Conservation (phyloP, 2,113 vertebrate species). For the Melanocharis versteri region DNA sequence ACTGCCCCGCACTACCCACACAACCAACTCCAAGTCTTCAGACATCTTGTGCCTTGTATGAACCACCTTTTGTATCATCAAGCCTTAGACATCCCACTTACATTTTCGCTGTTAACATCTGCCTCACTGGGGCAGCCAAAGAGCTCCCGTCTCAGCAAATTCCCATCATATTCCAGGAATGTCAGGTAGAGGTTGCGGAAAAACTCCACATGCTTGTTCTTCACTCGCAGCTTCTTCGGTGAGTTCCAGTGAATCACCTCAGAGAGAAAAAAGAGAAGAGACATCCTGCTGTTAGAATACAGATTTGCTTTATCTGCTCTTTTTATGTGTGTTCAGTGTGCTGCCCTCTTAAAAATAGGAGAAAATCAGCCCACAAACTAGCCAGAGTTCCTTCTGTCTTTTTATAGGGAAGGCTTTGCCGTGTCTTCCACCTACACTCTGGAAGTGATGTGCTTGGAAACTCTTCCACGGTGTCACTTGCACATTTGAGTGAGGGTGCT, state of each 20-base stretch:
- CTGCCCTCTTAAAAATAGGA: background rate
- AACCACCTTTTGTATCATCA: background rate
- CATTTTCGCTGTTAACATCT: slow-evolving; percentile 93
- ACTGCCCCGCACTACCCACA: rapidly evolving
- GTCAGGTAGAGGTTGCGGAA: slow-evolving; percentile 98
- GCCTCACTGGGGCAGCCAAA: slow-evolving; percentile 95
- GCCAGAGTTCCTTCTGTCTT: background rate
- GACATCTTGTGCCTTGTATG: background rate
- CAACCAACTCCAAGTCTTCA: background rate
- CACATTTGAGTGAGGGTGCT: background rate
- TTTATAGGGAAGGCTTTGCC: background rate
- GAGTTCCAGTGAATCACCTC: slow-evolving; percentile 99
- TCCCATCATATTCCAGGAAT: slow-evolving; percentile 96
- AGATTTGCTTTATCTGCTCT: background rate
- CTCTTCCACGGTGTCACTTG: background rate
- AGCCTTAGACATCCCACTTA: slow-evolving; percentile 65
- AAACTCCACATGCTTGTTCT: slow-evolving; percentile 99
- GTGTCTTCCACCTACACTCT: background rate
- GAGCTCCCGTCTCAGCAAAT: slow-evolving; percentile 89
- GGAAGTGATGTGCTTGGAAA: background rate
- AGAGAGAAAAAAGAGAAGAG: background rate
- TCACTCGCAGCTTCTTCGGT: slow-evolving; percentile 95
- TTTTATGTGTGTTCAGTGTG: background rate
- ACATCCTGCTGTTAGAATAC: slow-evolving; percentile 25
- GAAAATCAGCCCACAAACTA: background rate